Evolutionary conservation across 2,797 vertebrate genomes (phyloP).

Genomic region (Chaetophractus vellerosus): DNA sequence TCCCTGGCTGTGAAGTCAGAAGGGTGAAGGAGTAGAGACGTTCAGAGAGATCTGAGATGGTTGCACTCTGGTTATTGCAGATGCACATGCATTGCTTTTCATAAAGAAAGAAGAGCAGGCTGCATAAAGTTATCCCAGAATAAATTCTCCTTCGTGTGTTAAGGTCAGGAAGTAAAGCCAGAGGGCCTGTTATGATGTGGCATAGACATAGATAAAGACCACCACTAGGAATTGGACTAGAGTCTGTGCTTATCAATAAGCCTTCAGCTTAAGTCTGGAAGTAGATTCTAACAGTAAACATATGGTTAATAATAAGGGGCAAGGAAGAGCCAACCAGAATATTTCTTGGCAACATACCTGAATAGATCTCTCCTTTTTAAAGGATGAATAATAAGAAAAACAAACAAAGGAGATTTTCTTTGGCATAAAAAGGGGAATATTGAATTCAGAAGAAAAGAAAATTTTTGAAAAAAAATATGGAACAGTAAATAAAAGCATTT

Average conservation of each 20-base stretch:
- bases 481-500: slow-evolving; percentile 14
- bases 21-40: not conserved
- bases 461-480: slow-evolving; percentile 18
- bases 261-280: not conserved
- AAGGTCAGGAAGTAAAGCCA: not conserved
- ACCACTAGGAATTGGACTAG: too few relatives aligned
- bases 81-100: not conserved
- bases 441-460: slow-evolving; percentile 36
- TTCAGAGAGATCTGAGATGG: not conserved
- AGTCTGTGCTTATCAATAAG: not conserved
- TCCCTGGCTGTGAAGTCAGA: not conserved
- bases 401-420: not conserved
- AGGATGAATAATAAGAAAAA: not conserved
- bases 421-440: not conserved
- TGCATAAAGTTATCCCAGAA: not conserved
- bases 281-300: not conserved
- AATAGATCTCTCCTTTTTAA: not conserved
- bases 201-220: not conserved
- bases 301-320: not conserved
- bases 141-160: not conserved
- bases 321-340: not conserved
- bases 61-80: not conserved
- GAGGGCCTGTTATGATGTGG: not conserved
- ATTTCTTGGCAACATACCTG: not conserved
- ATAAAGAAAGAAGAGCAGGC: not conserved